Conservation (phyloP, 2,113 vertebrate species). For the Megaceryle maxima region DNA sequence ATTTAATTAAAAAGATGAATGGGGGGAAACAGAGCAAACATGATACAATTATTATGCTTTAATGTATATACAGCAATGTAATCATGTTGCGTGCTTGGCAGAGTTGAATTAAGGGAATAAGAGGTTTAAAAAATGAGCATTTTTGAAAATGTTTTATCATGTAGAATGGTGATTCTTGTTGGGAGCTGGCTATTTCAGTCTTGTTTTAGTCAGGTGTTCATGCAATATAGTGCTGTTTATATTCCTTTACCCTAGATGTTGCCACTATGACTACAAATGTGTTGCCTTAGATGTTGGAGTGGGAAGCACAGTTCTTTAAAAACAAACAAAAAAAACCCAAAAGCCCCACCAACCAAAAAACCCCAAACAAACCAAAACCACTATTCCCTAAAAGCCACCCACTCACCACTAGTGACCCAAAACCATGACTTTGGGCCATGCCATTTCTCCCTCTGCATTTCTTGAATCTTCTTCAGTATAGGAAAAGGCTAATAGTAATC, state of each 20-base stretch:
- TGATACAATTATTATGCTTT: neutral
- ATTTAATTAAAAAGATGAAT: constrained; percentile 17
- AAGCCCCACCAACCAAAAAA: no score
- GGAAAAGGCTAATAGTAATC: neutral
- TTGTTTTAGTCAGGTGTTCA: neutral
- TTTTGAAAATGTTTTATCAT: neutral
- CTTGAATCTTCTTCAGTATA: neutral
- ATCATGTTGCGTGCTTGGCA: neutral
- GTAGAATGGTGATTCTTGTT: neutral
- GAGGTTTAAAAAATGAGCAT: neutral
- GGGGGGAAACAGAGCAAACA: neutral
- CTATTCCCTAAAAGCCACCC: neutral
- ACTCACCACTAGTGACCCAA: neutral
- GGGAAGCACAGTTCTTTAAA: neutral
- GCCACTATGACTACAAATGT: neutral
- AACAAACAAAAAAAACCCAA: neutral
- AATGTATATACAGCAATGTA: neutral
- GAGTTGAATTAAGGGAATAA: neutral
- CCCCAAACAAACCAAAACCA: no score
- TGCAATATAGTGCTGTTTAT: neutral
- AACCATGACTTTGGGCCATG: neutral
- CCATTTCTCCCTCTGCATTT: neutral
- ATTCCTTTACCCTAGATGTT: neutral
- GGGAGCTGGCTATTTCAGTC: neutral
- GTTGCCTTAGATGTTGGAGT: neutral